Evolutionary conservation across 1,140 invertebrate species (phyloP).

Genomic region (Drosophila micromelanica): DNA sequence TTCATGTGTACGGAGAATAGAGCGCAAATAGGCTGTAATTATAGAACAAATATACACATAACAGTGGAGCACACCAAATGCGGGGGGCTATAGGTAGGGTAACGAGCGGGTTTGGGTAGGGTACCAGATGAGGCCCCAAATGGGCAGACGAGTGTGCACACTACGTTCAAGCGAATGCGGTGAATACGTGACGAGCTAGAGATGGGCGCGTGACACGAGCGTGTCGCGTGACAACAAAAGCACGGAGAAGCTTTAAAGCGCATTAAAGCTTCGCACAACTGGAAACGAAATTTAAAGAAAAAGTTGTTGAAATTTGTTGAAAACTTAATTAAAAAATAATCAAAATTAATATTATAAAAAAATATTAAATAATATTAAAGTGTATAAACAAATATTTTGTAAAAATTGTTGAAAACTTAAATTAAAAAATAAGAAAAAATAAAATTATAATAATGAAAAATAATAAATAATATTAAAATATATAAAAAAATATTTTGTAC

Average conservation of each 20-base stretch:
- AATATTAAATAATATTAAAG: too few relatives aligned
- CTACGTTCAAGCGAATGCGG: conserved; percentile 28
- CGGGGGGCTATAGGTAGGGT: not conserved
- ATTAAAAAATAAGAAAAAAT: too few relatives aligned
- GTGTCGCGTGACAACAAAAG: not conserved
- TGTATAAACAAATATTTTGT: too few relatives aligned
- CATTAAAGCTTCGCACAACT: too few relatives aligned
- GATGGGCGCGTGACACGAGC: conserved; percentile 14
- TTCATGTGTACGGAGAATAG: conserved; percentile 65
- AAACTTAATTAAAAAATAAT: not conserved
- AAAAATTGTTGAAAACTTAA: too few relatives aligned
- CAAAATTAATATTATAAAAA: too few relatives aligned
- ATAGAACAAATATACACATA: conserved; percentile 65
- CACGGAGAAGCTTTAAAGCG: not conserved
- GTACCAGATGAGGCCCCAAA: conserved; percentile 21
- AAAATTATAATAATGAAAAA: too few relatives aligned
- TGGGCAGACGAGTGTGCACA: conserved; percentile 32
- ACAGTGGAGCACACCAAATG: conserved; percentile 19
- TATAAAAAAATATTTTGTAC: too few relatives aligned
- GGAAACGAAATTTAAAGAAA: not conserved
- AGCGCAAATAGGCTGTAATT: conserved; percentile 69
- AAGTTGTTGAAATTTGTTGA: too few relatives aligned
- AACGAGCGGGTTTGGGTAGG: not conserved
- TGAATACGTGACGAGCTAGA: conserved; percentile 7
- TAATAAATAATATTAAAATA: too few relatives aligned